Base-by-base conservation (phyloP, 1,140 invertebrate species). In the Drosophila busckii region DNA sequence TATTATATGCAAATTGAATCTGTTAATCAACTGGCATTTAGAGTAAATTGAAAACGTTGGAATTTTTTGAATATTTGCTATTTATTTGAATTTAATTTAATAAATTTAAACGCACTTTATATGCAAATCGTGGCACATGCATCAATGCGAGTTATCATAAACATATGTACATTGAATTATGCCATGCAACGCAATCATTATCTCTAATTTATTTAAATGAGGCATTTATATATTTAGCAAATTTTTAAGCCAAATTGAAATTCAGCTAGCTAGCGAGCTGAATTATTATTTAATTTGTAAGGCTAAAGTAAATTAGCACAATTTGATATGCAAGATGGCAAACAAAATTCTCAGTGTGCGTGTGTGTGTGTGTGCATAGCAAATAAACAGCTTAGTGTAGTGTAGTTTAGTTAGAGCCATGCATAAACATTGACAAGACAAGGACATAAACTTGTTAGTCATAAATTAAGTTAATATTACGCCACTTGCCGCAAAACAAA, bases 21-120 rank as follows among this genome's bases (percentile, higher is more conserved):
- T 58, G 69, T 82, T 80, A 82, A 80, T 82, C 75, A 80, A 82
- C 53, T 73, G n/a, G 64, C 19, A 62, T 70, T 69, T 75, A 48
- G 53, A 64, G 38, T 68, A 64, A 75, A 73, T 75, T 73, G 60
- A 61, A 75, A 69, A 46, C 10, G n/a, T n/a, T n/a, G n/a, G n/a
- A 31, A 12, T n/a, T 32, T 4, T 42, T 12, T 2, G n/a, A 10
- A 12, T 9, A n/a, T 9, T 3, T 17, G 3, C 10, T 23, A 22
- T 5, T 52, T 67, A n/a, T n/a, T 50, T 20, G 20, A 13, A 50
- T 58, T 53, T 53, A 65, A 58, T 58, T 63, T 20, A 48, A 69
- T 17, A n/a, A 32, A 26, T 37, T 35, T 29, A 56, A 40, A 17
- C 5, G 8, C n/a, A 29, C 8, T 7, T 5, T 38, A 23, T 64